These are phyloP conservation scores for Drosophila aldrichi DNA, from an alignment of 2,888 invertebrate genomes.

Conservation along the genomic window DNA sequence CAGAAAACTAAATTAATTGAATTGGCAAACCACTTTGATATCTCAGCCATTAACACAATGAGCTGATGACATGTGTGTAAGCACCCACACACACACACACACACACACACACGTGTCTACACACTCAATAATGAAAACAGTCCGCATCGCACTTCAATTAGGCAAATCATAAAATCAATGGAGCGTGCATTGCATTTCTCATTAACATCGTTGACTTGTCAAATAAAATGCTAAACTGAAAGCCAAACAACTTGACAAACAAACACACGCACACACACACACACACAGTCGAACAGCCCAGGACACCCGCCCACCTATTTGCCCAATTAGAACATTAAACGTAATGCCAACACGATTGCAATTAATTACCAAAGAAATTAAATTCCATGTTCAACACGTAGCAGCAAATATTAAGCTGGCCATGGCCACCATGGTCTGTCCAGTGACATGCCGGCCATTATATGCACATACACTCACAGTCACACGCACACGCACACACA, in stretches of 20 bases:
- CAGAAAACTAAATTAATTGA: slow-evolving; percentile 25
- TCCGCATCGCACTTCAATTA: slow-evolving; percentile 40
- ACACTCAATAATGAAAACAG: not conserved
- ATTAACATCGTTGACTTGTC: slow-evolving; percentile 55
- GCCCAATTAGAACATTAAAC: slow-evolving; percentile 76
- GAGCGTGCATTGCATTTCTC: slow-evolving; percentile 47
- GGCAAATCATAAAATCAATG: slow-evolving; percentile 67
- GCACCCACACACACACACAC: not conserved
- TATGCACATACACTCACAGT: slow-evolving; percentile 13
- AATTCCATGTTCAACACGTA: slow-evolving; percentile 80
- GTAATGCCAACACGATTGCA: slow-evolving; percentile 81
- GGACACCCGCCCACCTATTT: slow-evolving; percentile 34
- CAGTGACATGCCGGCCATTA: slow-evolving; percentile 47
- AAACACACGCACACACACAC: slow-evolving; percentile 14
- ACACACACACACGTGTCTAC: not conserved
- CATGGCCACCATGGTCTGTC: slow-evolving; percentile 30
- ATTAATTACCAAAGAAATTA: slow-evolving; percentile 80
- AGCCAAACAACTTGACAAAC: slow-evolving; percentile 46
- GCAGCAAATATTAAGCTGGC: slow-evolving; percentile 65
- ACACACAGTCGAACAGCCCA: not conserved
- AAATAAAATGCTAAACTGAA: slow-evolving; percentile 52
- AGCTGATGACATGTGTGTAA: slow-evolving; percentile 22
- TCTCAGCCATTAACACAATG: slow-evolving; percentile 26
- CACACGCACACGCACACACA: not conserved
- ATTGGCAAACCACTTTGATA: slow-evolving; percentile 14